Evolutionary conservation across 2,888 invertebrate genomes (phyloP).

Genomic region (Coelinius sp.): DNA sequence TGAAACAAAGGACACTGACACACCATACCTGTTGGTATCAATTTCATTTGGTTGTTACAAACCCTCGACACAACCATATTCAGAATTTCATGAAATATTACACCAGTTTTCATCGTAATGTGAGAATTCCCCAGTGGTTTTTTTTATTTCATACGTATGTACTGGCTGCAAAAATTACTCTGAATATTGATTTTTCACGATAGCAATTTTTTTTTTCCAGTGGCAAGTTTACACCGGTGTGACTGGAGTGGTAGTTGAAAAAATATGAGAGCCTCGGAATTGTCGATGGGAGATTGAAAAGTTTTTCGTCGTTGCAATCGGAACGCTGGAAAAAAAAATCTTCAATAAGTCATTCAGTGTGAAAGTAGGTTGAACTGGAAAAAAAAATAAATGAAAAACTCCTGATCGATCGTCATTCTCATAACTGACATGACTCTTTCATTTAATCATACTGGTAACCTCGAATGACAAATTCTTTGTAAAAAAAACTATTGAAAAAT

Average conservation of each 20-base stretch:
- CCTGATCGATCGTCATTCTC: background rate
- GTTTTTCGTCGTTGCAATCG: background rate
- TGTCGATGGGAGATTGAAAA: too few species aligned
- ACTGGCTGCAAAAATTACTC: background rate
- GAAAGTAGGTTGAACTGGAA: background rate
- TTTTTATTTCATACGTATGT: too few species aligned
- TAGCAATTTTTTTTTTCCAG: too few species aligned
- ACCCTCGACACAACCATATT: background rate
- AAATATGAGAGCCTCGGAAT: too few species aligned
- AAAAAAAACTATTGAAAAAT: background rate
- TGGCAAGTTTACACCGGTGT: background rate
- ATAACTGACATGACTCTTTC: background rate
- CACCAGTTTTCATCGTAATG: background rate
- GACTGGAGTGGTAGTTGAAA: background rate
- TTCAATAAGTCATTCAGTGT: background rate
- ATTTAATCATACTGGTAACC: background rate
- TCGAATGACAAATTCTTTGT: background rate
- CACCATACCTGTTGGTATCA: background rate
- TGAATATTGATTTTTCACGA: background rate
- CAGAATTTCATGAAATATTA: background rate
- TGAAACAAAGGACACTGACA: background rate
- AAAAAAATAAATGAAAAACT: conserved; percentile 17
- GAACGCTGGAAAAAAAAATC: background rate
- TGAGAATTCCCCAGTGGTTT: background rate
- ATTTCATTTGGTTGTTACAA: background rate